Conservation (phyloP, 2,888 invertebrate genomes). For the Chrysodeixis includens region DNA sequence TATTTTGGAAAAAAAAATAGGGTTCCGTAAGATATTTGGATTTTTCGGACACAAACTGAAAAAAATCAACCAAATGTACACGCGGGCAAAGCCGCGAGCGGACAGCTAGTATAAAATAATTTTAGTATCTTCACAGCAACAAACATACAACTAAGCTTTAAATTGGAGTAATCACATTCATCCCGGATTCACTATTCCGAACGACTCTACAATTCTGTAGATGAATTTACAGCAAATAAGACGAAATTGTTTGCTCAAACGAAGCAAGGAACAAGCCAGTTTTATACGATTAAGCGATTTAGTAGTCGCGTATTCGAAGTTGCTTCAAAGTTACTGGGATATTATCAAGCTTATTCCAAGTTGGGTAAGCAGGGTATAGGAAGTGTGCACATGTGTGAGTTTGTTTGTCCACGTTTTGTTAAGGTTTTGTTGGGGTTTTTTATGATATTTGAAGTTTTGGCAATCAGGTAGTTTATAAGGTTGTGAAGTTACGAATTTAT, state of each 20-base stretch:
- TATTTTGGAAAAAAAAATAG: too few relatives aligned
- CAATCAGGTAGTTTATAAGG: too few relatives aligned
- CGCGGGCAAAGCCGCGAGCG: too few relatives aligned
- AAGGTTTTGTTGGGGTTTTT: too few relatives aligned
- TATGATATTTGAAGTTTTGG: too few relatives aligned
- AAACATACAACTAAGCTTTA: neutral
- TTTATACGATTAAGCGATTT: slow-evolving; percentile 21
- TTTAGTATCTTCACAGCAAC: neutral
- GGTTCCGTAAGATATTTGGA: too few relatives aligned
- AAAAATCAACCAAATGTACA: too few relatives aligned
- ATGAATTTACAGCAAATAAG: slow-evolving; percentile 38
- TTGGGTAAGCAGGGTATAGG: neutral
- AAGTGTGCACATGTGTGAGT: neutral
- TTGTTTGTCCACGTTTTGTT: neutral
- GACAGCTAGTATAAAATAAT: neutral
- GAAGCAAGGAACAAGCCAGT: slow-evolving; percentile 9
- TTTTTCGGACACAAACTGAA: too few relatives aligned
- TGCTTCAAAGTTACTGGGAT: slow-evolving; percentile 17
- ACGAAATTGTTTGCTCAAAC: slow-evolving; percentile 24
- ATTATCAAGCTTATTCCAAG: slow-evolving; percentile 13
- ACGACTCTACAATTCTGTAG: slow-evolving; percentile 28
- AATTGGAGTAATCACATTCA: slow-evolving; percentile 5
- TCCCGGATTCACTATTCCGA: slow-evolving; percentile 12
- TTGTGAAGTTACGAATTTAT: too few relatives aligned
- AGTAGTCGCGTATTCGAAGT: slow-evolving; percentile 16